Evolutionary conservation across 1,140 invertebrate species (phyloP), one percentile per base, ranked within the genome.

Genomic region (Drosophila repletoides): DNA sequence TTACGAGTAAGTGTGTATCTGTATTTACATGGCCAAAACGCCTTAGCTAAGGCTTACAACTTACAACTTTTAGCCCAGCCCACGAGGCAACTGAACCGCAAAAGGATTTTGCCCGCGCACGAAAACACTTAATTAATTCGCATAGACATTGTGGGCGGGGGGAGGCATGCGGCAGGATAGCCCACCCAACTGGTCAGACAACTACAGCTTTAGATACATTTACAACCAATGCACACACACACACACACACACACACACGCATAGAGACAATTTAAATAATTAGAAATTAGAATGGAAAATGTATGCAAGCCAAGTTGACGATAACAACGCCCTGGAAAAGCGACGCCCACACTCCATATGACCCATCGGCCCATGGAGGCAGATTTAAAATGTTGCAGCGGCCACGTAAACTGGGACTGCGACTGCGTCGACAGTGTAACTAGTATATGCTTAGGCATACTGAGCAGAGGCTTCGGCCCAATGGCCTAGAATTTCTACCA

Each of bases 81-180:
- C 51, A 41, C 24, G 22, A 52, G 49, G 46, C 56, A 65, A 63
- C 38, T 72, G 59, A 86, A 88, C 86, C 86, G 86, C 86, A 88
- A 86, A 88, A 86, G 79, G 86, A 88, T 88, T 81, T 77, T 76
- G 81, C 80, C 75, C 76, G 80, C 75, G 80, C 80, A 76, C 72
- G 75, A 86, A 88, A 88, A 88, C 86, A 88, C 86, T 88, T 88
- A 88, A 88, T 88, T 88, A 88, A 88, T 88, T 88, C 86, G 76
- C 80, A 83, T 55, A 88, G 83, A 87, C 76, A 87, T 55, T 61
- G 28, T 40, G 43, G 14, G 5, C 12, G 19, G 24, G 31, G 15
- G 22, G 36, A 34, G 17, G 24, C 38, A 51, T 28, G 17, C 9
- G 14, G 14, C 31, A 40, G 38, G 59, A 53, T 10, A 49, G 72